Conservation (phyloP, 2,113 vertebrate genomes). For the Cebus imitator region DNA sequence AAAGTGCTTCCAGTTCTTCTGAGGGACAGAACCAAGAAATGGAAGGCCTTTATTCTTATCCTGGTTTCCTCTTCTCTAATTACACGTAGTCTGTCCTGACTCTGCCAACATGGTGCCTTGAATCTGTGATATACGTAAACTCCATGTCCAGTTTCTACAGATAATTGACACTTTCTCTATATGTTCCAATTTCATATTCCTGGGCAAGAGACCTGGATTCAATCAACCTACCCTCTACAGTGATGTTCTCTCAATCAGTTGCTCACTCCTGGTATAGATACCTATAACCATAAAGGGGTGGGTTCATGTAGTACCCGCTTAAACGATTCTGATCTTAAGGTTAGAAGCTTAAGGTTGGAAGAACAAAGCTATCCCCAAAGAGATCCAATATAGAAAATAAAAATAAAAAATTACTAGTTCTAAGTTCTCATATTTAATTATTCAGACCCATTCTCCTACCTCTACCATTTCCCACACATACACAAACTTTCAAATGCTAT, state of each 20-base stretch:
- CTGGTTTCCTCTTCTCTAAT: background rate
- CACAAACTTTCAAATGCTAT: background rate
- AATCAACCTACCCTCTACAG: background rate
- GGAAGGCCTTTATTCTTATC: background rate
- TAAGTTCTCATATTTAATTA: background rate
- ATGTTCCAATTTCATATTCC: background rate
- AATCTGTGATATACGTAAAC: background rate
- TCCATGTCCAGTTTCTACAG: background rate
- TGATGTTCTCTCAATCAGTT: background rate
- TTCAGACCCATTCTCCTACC: background rate
- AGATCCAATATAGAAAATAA: background rate
- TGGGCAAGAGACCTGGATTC: background rate
- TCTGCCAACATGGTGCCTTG: background rate
- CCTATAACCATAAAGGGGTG: background rate
- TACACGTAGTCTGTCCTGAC: background rate
- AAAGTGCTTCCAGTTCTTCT: background rate
- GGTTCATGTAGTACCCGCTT: background rate
- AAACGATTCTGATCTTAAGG: background rate
- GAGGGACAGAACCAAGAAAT: background rate
- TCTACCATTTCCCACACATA: background rate
- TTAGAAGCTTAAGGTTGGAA: background rate
- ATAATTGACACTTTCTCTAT: background rate
- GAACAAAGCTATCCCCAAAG: background rate
- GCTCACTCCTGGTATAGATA: background rate
- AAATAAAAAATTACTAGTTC: background rate